Percentiles rank a stretch among this genome's conserved stretches.
Conservation (phyloP, 2,888 invertebrate species). For the Odontocolon sp. region DNA sequence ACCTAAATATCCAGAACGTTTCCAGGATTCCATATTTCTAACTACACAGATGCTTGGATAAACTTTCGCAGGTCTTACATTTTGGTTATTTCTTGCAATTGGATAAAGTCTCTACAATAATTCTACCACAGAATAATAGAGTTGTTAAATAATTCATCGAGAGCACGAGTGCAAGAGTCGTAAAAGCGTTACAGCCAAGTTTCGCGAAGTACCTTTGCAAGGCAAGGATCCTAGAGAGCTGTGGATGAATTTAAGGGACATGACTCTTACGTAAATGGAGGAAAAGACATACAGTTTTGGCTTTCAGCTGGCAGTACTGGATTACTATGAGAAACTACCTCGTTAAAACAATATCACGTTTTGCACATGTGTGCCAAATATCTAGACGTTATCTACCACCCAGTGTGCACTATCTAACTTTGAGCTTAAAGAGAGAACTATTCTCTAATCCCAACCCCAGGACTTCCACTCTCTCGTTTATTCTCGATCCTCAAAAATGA, state of each 20-base stretch:
- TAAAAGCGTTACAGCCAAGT: slow-evolving; percentile 2
- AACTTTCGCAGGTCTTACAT: no score
- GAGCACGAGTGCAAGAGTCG: no score
- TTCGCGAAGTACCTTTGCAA: background rate
- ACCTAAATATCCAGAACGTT: slow-evolving; percentile 6
- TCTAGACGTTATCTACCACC: background rate
- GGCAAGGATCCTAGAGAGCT: background rate
- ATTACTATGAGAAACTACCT: slow-evolving; percentile 28
- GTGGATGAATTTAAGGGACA: slow-evolving; percentile 20
- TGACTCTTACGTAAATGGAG: background rate
- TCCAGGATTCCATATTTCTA: background rate
- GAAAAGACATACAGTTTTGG: slow-evolving; percentile 4
- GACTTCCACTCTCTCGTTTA: no score
- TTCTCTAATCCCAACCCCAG: no score
- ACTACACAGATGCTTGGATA: no score
- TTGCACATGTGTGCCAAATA: background rate
- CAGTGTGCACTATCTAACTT: background rate
- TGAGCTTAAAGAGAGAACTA: background rate
- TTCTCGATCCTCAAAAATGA: no score
- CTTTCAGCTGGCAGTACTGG: background rate
- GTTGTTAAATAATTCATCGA: slow-evolving; percentile 14
- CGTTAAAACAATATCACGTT: slow-evolving; percentile 34
- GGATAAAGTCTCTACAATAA: slow-evolving; percentile 2
- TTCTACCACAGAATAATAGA: background rate
- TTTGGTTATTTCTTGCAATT: background rate